Conservation (phyloP, 2,797 vertebrate species). For the Scolopax bukidnonensis region DNA sequence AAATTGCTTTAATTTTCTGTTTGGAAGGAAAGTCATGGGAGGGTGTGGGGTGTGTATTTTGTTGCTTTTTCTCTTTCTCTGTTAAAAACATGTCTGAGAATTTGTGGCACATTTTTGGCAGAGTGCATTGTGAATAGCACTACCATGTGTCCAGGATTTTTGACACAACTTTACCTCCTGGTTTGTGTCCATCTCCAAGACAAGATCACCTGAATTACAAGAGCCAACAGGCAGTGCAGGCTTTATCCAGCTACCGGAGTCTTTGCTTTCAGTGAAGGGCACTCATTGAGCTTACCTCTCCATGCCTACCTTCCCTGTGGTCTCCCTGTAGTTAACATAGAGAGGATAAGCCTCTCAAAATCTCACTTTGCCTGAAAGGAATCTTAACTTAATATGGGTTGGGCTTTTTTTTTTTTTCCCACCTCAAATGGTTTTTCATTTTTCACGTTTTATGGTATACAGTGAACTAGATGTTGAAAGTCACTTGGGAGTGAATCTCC, state of each 20-base stretch:
- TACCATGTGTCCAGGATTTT: neutral
- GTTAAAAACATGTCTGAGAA: neutral
- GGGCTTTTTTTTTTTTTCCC: neutral
- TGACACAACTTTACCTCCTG: neutral
- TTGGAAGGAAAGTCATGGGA: neutral
- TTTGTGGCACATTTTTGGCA: neutral
- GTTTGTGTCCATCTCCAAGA: neutral
- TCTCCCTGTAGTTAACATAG: neutral
- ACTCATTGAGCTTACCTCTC: neutral
- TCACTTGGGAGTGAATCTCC: neutral
- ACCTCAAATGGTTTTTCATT: neutral
- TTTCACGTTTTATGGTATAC: neutral
- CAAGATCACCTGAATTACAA: neutral
- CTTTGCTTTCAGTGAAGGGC: neutral
- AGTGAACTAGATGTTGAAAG: neutral
- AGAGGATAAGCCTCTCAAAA: neutral
- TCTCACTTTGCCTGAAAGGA: neutral
- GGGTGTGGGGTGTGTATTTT: neutral
- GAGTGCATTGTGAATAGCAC: neutral
- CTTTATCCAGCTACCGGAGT: neutral
- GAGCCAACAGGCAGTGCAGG: neutral
- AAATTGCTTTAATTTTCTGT: neutral
- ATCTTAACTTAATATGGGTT: neutral
- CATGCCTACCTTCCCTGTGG: neutral
- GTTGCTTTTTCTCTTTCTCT: neutral